A percentile compares a stretch with the other conserved stretches of the same genome.
Conservation (phyloP, 2,113 vertebrate genomes). For the Sterrhoptilus dennistouni region DNA sequence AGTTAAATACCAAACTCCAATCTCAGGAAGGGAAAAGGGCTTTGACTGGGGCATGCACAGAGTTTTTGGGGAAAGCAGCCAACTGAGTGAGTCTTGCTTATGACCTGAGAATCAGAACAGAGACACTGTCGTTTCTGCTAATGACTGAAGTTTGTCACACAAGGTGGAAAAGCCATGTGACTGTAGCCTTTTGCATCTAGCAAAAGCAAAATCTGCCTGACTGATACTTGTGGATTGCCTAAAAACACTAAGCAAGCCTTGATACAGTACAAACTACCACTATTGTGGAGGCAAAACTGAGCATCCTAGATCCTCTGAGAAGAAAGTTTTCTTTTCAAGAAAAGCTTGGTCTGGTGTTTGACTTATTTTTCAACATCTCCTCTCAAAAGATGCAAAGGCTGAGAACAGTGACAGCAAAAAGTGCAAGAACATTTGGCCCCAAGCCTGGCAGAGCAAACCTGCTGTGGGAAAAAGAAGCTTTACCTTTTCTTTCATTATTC, state of each 20-base stretch:
- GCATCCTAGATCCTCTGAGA: background rate
- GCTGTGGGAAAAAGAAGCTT: background rate
- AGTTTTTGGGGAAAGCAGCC: background rate
- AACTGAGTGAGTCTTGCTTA: background rate
- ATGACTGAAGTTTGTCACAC: background rate
- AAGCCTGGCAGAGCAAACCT: background rate
- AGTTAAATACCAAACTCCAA: background rate
- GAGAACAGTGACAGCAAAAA: background rate
- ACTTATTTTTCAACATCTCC: background rate
- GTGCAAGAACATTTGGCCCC: too few relatives aligned
- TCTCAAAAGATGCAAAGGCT: background rate
- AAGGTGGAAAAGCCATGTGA: background rate
- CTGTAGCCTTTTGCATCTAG: background rate
- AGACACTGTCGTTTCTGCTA: rapidly evolving
- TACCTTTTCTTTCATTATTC: background rate
- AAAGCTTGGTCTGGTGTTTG: background rate
- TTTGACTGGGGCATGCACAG: rapidly evolving
- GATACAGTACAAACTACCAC: background rate
- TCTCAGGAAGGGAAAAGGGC: background rate
- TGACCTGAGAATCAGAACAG: background rate
- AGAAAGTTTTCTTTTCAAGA: background rate
- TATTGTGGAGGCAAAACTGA: background rate
- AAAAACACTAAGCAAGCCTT: background rate
- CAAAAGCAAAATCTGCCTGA: background rate
- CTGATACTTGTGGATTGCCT: background rate